Evolutionary conservation across 2,113 vertebrate genomes (phyloP), one percentile per base, ranked within the genome.

Genomic region (Nettapus auritus): DNA sequence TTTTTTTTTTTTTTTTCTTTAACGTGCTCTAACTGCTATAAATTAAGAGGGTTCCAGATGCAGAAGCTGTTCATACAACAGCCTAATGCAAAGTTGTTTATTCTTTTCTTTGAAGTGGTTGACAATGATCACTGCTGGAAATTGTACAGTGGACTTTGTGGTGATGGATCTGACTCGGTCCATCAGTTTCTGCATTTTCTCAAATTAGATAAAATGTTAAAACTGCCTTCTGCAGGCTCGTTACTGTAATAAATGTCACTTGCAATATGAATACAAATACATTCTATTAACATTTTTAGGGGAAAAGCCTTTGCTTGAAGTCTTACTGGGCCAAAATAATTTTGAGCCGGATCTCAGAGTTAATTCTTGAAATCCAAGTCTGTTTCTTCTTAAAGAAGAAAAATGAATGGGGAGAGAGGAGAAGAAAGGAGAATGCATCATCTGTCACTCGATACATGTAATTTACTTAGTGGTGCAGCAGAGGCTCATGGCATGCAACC

Each of bases 131-230:
- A 1, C 17, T 59, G 36, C 78, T 67, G 64, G 76, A 28, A 34
- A 4, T 11, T 3, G 50, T 5, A 9, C 17, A 1, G 1, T 15
- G 74, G 38, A 3, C 48, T 21, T 0, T 16, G 53, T 11, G 70
- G 36, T 57, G 11, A 3, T 21, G 69, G 63, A 5, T 80, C 63
- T 12, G 70, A 34, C 55, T 26, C 20, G 1, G 60, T 11, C 88
- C 73, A 12, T 52, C 88, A 5, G 28, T 23, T 57, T 36, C 67
- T 74, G 68, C 25, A 13, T 52, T 34, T 53, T 57, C 68, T 80
- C 86, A 63, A 28, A 52, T 17, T 6, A 62, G 75, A 12, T n/a
- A 23, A 73, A 74, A 20, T 38, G 62, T 26, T n/a, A 29, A 79
- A 53, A 19, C 33, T 64, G 84, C 31, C 21, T 67, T 36, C 59